phyloP scores from a whole-genome alignment of 2,113 vertebrate species.

The Sapayoa aenigma region DNA sequence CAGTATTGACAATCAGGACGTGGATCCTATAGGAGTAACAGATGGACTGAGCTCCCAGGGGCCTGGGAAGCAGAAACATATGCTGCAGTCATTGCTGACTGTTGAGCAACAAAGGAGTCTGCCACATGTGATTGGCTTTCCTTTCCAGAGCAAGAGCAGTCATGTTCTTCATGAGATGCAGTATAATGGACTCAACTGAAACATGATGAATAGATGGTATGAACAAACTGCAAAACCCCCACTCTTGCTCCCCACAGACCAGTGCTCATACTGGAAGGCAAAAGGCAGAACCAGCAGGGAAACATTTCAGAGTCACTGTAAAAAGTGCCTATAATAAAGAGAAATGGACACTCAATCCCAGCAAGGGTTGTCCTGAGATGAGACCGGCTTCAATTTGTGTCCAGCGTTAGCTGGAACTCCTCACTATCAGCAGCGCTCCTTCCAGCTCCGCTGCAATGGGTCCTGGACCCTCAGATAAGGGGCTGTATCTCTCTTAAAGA shows the following conservation, averaged over 20 bases:
- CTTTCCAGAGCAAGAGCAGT: slow-evolving; percentile 34
- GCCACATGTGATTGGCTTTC: slow-evolving; percentile 43
- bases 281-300: background rate
- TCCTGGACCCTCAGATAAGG: background rate
- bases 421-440: background rate
- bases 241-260: background rate
- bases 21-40: slow-evolving; percentile 44
- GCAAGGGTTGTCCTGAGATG: rapidly evolving
- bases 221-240: background rate
- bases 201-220: background rate
- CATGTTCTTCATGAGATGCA: background rate
- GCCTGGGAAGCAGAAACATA: slow-evolving; percentile 60
- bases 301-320: background rate
- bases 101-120: slow-evolving; percentile 50
- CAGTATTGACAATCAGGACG: background rate
- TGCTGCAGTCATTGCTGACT: slow-evolving; percentile 61
- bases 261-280: background rate
- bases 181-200: background rate
- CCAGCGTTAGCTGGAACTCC: background rate
- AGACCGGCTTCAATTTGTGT: background rate
- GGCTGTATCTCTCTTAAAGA: background rate
- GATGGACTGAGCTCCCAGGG: slow-evolving; percentile 32
- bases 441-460: background rate
- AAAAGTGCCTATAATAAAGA: background rate
- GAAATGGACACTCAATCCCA: background rate